A percentile compares a stretch with the other conserved stretches of the same genome.
Conservation (phyloP, 1,140 invertebrate species). For the Pachyrhynchus sulphureomaculatus region DNA sequence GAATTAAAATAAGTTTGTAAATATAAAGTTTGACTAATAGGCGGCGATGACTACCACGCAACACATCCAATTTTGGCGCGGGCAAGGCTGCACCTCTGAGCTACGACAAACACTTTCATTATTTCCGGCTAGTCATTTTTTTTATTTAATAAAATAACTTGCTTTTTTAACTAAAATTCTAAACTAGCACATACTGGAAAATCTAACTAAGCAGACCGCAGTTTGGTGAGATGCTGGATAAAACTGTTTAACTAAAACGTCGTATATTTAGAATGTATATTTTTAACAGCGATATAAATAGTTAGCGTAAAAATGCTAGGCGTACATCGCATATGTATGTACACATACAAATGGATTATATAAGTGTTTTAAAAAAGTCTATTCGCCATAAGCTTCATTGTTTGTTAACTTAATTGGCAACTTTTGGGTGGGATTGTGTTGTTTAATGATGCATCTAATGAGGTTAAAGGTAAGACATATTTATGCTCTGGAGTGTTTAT, state of each 20-base stretch:
- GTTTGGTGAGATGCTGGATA: constrained; percentile 8
- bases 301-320: constrained; percentile 30
- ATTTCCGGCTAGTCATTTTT: constrained; percentile 11
- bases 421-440: constrained; percentile 23
- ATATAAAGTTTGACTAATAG: constrained; percentile 35
- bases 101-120: constrained; percentile 29
- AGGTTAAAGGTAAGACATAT: not conserved
- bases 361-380: constrained; percentile 25
- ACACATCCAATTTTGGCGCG: constrained; percentile 40
- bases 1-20: constrained; percentile 28
- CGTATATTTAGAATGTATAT: constrained; percentile 43
- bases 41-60: constrained; percentile 40
- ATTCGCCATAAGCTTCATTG: constrained; percentile 12
- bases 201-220: not conserved
- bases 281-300: constrained; percentile 44
- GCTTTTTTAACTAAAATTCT: constrained; percentile 1
- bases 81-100: constrained; percentile 38
- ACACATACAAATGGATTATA: constrained; percentile 26
- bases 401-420: constrained; percentile 28
- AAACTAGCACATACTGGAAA: not conserved
- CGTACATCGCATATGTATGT: constrained; percentile 6
- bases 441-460: constrained; percentile 12
- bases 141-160: constrained; percentile 2
- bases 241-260: constrained; percentile 22
- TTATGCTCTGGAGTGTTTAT: too few species aligned